Evolutionary conservation across 92 coral and sea anemone genomes (phyloP).

Genomic region (Diadumene lineata): DNA sequence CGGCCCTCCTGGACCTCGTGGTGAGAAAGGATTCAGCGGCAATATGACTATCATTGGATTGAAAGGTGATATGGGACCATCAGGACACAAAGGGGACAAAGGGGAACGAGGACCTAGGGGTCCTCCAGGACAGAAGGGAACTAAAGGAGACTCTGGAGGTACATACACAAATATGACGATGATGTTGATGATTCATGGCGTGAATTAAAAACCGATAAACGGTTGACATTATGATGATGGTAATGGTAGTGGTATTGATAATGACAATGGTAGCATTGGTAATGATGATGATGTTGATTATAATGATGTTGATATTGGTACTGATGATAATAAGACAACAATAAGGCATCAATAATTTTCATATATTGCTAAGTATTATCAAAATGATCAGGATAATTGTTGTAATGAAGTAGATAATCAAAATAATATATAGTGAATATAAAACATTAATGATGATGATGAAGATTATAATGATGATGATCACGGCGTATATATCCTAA

Average conservation of each 20-base stretch:
- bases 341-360: too few species aligned
- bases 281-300: background rate
- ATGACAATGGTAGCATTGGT: background rate
- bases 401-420: too few species aligned
- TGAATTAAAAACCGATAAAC: background rate
- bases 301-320: background rate
- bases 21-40: constrained; percentile 20
- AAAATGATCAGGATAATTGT: too few species aligned
- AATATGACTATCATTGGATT: constrained; percentile 22
- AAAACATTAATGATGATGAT: background rate
- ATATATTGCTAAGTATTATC: too few species aligned
- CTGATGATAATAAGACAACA: background rate
- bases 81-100: constrained; percentile 10
- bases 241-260: background rate
- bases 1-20: constrained; percentile 25
- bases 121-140: constrained; percentile 1
- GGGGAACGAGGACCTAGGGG: constrained; percentile 9
- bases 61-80: constrained; percentile 20
- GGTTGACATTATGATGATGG: background rate
- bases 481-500: background rate
- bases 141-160: constrained; percentile 29
- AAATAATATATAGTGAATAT: too few species aligned
- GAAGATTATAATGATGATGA: too few species aligned
- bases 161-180: too few species aligned
- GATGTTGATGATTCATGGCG: background rate